These are phyloP conservation scores for Palaemon carinicauda DNA, from an alignment of 1,140 invertebrate genomes.

Conservation along the genomic window DNA sequence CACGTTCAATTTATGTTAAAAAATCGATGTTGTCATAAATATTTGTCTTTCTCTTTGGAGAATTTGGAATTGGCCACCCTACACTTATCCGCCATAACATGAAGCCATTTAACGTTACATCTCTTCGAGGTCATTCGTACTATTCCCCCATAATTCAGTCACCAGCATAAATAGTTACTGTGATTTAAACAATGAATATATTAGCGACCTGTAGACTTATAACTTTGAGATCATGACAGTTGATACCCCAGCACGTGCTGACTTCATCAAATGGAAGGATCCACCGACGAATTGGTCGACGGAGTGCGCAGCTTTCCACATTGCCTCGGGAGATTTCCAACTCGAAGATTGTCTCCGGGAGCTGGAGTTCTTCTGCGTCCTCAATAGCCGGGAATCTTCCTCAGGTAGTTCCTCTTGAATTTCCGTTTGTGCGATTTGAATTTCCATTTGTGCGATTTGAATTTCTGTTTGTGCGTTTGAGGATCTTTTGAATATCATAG, in stretches of 20 bases:
- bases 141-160: too few relatives aligned
- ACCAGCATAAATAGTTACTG: neutral
- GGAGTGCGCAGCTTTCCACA: neutral
- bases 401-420: neutral
- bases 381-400: neutral
- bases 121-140: too few relatives aligned
- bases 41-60: too few relatives aligned
- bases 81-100: too few relatives aligned
- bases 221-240: constrained; percentile 10
- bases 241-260: neutral
- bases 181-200: neutral
- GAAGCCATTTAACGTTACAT: too few relatives aligned
- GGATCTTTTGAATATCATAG: too few relatives aligned
- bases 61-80: too few relatives aligned
- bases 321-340: neutral
- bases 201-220: neutral
- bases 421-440: too few relatives aligned
- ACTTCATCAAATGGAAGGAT: constrained; percentile 9
- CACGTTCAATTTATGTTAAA: too few relatives aligned
- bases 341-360: neutral
- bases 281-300: neutral
- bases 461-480: too few relatives aligned
- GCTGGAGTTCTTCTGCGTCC: constrained; percentile 15
- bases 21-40: too few relatives aligned
- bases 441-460: too few relatives aligned